A percentile compares a stretch with the other conserved stretches of the same genome.
phyloP scores from a whole-genome alignment of 2,797 vertebrate genomes.

The Phyllotis vaccarum region DNA sequence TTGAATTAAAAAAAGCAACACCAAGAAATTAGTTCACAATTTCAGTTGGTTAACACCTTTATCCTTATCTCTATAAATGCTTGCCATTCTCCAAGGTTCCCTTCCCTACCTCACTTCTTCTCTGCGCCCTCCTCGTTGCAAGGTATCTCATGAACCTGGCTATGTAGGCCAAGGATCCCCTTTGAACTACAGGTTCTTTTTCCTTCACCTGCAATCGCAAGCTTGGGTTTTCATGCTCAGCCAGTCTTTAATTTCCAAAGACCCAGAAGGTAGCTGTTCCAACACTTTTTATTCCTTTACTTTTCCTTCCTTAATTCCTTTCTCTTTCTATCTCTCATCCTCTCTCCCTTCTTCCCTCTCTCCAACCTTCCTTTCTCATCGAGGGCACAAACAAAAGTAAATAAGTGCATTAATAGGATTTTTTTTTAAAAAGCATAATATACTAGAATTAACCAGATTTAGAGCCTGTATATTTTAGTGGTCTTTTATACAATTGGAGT shows the following conservation, averaged over 20 bases:
- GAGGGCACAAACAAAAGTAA: neutral
- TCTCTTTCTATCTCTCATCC: neutral
- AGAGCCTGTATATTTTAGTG: neutral
- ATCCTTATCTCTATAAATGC: neutral
- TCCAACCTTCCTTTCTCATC: neutral
- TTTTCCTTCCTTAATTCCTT: neutral
- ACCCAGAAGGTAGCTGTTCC: neutral
- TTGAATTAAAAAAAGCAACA: neutral
- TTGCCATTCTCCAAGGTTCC: neutral
- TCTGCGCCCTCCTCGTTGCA: too few relatives aligned
- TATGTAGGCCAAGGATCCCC: neutral
- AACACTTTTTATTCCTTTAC: neutral
- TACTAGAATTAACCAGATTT: neutral
- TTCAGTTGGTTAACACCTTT: neutral
- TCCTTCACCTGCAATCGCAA: neutral
- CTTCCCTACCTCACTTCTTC: neutral
- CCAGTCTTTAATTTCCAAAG: neutral
- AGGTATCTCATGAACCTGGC: neutral
- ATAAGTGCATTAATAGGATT: neutral
- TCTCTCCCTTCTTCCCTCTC: accelerated
- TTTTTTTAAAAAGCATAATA: too few relatives aligned
- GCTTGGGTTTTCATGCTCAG: neutral
- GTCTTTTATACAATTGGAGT: neutral
- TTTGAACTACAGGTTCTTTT: neutral
- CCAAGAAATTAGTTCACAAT: neutral